Evolutionary conservation across 1,140 invertebrate genomes (phyloP).

Genomic region (Leptestheria dahalacensis): DNA sequence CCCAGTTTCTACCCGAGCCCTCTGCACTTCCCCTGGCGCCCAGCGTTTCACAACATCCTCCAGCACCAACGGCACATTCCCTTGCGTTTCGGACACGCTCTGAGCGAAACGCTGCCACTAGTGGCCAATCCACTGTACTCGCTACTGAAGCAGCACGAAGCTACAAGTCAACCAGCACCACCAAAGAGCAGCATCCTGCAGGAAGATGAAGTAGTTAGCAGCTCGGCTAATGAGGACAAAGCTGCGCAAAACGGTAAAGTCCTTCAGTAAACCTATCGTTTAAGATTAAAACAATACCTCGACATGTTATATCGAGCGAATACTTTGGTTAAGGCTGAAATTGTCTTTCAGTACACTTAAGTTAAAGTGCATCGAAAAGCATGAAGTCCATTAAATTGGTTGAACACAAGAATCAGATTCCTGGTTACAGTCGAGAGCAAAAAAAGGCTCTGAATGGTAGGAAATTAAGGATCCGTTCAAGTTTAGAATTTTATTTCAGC

Average conservation of each 20-base stretch:
- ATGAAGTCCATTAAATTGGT: too few relatives aligned
- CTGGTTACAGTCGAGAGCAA: too few relatives aligned
- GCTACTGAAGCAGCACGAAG: not conserved
- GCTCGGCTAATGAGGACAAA: conserved; percentile 6
- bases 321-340: too few relatives aligned
- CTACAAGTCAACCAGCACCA: not conserved
- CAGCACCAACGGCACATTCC: not conserved
- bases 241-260: not conserved
- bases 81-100: not conserved
- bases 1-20: conserved; percentile 19
- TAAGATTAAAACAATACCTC: not conserved
- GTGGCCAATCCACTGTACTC: conserved; percentile 22
- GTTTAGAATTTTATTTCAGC: too few relatives aligned
- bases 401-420: too few relatives aligned
- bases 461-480: too few relatives aligned
- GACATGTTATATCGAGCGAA: too few relatives aligned
- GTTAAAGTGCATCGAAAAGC: too few relatives aligned
- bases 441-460: too few relatives aligned
- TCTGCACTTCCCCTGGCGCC: conserved; percentile 22
- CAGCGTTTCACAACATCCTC: conserved; percentile 14
- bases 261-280: not conserved
- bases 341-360: too few relatives aligned
- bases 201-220: conserved; percentile 12
- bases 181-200: not conserved
- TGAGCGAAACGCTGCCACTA: conserved; percentile 22